Evolutionary conservation across 1,140 invertebrate species (phyloP), one percentile per base, ranked within the genome.

Genomic region (Metopolophium dirhodum): DNA sequence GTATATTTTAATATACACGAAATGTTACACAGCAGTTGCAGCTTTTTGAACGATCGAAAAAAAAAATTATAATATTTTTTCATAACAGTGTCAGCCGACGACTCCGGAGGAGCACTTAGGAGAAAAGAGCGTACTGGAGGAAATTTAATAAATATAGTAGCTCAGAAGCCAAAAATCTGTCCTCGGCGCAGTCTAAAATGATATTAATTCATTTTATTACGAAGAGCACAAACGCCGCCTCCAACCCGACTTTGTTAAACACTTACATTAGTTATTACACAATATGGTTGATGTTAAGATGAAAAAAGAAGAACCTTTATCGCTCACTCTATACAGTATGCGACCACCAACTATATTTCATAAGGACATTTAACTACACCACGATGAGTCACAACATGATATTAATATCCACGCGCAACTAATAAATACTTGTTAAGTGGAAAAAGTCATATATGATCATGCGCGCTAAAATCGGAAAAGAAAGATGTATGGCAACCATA

Each of bases 201-300:
- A 54, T 89, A 89, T 54, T 89, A 89, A 89, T 54, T 89, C n/a
- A 23, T 89, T 89, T 89, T 89, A 89, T 89, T 57, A 89, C 35
- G 6, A 35, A 9, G 35, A 37, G 11, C 11, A 51, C 20, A 51
- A 77, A 88, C n/a, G 30, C 14, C 30, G 47, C 7, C 14, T 88
- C 26, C 22, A 61, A 61, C 61, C 4, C 14, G 14, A n/a, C 87
- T 89, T 77, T 18, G 30, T n/a, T 18, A 77, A n/a, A 77, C 61
- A 35, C 61, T 77, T 77, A 77, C 61, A 77, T 77, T 77, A 77
- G 61, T 77, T 51, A 88, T 88, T 49, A 88, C 86, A 35, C 22
- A 23, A 49, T 83, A 83, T 47, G 26, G 23, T 87, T 23, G 30
- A 54, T 89, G 22, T 35, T 89, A 89, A 35, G 61, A 77, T 20